Conservation (phyloP, 2,888 invertebrate genomes). For the Nineta flava region DNA sequence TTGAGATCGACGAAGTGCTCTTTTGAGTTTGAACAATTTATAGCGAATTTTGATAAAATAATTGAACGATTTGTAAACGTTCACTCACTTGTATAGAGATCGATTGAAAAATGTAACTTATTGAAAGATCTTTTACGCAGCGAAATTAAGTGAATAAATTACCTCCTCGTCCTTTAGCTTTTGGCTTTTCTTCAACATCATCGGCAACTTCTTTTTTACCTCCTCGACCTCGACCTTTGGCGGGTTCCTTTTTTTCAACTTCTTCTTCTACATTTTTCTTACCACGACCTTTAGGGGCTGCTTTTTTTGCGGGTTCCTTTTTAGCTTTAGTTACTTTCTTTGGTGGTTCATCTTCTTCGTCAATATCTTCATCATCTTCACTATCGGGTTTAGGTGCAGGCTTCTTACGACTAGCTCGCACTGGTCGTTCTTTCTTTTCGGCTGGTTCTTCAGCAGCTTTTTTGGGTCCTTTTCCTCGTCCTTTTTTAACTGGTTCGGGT, state of each 20-base stretch:
- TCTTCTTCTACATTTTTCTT: not conserved
- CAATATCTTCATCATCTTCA: not conserved
- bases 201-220: not conserved
- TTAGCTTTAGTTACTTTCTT: not conserved
- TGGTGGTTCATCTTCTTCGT: not conserved
- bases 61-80: too few species aligned
- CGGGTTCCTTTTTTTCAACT: not conserved
- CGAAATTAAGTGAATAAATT: too few species aligned
- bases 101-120: not conserved
- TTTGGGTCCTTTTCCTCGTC: not conserved
- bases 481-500: not conserved
- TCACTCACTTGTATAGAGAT: too few species aligned
- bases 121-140: not conserved
- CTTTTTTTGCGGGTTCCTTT: not conserved
- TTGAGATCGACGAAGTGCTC: too few species aligned
- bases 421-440: not conserved
- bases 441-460: not conserved
- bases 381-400: not conserved
- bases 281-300: not conserved
- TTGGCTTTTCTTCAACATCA: not conserved
- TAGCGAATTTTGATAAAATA: too few species aligned
- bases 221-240: not conserved
- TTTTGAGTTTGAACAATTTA: too few species aligned
- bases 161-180: not conserved
- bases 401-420: not conserved